Base-by-base conservation (phyloP, 1,140 invertebrate species). In the Leptestheria dahalacensis region DNA sequence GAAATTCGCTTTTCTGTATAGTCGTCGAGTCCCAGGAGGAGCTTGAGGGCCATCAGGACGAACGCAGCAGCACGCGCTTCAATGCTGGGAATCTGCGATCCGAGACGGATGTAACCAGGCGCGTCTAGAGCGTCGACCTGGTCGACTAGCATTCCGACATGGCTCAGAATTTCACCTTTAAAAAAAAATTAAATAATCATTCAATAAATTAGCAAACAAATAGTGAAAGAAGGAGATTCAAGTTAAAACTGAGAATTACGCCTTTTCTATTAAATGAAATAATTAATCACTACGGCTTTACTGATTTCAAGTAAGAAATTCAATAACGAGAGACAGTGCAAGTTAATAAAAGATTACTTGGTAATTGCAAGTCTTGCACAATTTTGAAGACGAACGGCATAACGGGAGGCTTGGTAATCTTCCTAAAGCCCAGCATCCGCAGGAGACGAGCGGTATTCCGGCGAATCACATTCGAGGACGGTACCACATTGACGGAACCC, bases 1-100 rank as follows among this genome's bases (percentile, higher is more conserved):
- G 53, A 55, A n/a, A 55, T 55, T 55, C 21, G 12, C 12, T 28
- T 18, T 29, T 55, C 53, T 3, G 53, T 55, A 3, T 20, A n/a
- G 15, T 28, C 53, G 25, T 55, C 53, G 12, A 55, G 20, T 12
- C 53, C 53, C 1, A 55, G 2, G 23, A 41, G 15, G 2, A 55
- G 20, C 18, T 55, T 55, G 12, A 55, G 1, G 9, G 24, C 18
- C 10, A 55, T 10, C 11, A 55, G 25, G 3, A 55, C 33, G 15
- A 41, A 41, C 6, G 33, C 33, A 41, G 33, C 33, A 41, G 33
- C 33, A 41, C 33, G 33, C 6, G 33, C 33, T 41, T 41, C 33
- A 15, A 41, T 9, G 15, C 15, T 41, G 6, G 33, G 33, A 9
- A 41, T 15, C 33, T 41, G 6, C 33, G 6, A 9, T 9, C 6